Base-by-base conservation (phyloP, 2,797 vertebrate genomes). In the Sphenopsis melanotis region DNA sequence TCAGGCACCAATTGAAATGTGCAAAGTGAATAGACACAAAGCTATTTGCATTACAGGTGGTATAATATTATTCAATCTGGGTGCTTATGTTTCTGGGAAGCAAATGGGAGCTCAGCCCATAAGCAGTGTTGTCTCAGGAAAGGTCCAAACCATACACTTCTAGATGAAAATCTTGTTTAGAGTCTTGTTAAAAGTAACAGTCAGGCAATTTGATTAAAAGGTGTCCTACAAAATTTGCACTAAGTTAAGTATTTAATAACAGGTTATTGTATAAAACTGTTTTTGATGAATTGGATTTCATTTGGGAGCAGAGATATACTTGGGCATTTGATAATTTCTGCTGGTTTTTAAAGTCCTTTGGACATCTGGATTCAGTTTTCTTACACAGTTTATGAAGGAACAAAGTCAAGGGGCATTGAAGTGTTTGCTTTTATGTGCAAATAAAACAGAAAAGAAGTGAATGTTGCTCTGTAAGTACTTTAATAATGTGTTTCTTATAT, bases 321-420 rank as follows among this genome's bases (percentile, higher is more conserved):
- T 36, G 22, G 56, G 15, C 41, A 36, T 87, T 91, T 79, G 36
- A 63, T 69, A 41, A n/a, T 84, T 90, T 70, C n/a, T 76, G 2
- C 15, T 79, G 15, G 13, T 66, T 76, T 88, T 65, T 60, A 6
- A 41, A 60, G n/a, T 49, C 29, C 41, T 50, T 63, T 57, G 52
- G 39, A 61, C 77, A 83, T 97, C 75, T 94, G 78, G 68, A 68
- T 94, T 91, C 68, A 66, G 26, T 95, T 95, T 94, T 83, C 53
- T 83, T 85, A 30, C 5, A 49, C 8, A 41, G 26, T 87, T 92
- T 85, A 19, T 78, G 61, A 70, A 78, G 57, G 47, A 79, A 34
- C 20, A 55, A 65, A 90, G 41, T 63, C 56, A 78, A 37, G 29
- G 29, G 60, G 13, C 29, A 53, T 57, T 91, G 55, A 71, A 89